A percentile compares a stretch with the other conserved stretches of the same genome.
Evolutionary conservation across 2,113 vertebrate genomes (phyloP).

Genomic region (Dicrurus megarhynchus): DNA sequence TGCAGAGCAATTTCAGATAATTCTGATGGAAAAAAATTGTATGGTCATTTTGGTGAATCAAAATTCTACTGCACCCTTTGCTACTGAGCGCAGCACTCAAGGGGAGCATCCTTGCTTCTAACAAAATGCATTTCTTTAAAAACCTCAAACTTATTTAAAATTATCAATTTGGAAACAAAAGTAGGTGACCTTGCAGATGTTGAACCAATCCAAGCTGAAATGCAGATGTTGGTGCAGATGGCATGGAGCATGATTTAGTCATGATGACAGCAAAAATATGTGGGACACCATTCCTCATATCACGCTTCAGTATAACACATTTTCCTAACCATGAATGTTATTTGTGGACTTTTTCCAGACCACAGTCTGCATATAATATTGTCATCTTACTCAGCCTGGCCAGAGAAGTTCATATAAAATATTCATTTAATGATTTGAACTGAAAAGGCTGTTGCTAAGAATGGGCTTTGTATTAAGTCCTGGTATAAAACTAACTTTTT

Average conservation of each 20-base stretch:
- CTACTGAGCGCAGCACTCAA: neutral
- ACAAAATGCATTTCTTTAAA: neutral
- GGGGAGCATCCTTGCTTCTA: neutral
- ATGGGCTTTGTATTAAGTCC: neutral
- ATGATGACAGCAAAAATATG: neutral
- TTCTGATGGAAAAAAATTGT: rapidly evolving
- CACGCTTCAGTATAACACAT: neutral
- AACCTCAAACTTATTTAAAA: neutral
- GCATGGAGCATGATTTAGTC: neutral
- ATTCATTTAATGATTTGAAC: neutral
- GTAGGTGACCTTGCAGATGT: neutral
- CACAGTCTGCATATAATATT: neutral
- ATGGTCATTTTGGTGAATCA: neutral
- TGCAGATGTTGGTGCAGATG: neutral
- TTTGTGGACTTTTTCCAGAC: conserved; percentile 12
- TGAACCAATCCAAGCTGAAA: neutral
- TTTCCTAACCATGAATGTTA: neutral
- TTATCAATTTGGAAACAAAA: neutral
- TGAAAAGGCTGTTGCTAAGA: neutral
- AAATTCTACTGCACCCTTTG: neutral
- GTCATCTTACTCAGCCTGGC: neutral
- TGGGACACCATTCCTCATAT: neutral
- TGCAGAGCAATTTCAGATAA: neutral
- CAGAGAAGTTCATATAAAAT: neutral
- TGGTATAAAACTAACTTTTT: neutral